Conservation (phyloP, 2,888 invertebrate genomes). For the Microplitis manilae region DNA sequence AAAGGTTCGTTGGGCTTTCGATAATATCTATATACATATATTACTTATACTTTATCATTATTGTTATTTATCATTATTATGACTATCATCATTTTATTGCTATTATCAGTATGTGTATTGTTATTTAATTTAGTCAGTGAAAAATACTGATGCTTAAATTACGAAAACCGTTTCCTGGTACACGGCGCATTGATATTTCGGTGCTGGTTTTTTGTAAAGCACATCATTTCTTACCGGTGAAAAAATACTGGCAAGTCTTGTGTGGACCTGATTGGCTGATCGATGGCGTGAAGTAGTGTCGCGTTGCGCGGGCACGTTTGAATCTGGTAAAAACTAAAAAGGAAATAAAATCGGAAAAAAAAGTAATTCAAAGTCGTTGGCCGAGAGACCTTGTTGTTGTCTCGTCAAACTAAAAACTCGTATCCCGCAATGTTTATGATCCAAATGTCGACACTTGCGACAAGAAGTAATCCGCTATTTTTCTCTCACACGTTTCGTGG, state of each 20-base stretch:
- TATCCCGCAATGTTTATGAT: constrained; percentile 46
- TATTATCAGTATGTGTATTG: no score
- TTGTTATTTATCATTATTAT: constrained; percentile 15
- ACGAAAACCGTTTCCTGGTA: neutral
- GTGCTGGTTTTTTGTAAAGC: no score
- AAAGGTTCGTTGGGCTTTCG: constrained; percentile 53
- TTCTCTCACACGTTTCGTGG: constrained; percentile 34
- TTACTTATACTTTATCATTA: constrained; percentile 14
- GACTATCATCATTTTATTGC: neutral
- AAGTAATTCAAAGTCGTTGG: neutral
- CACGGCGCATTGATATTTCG: no score
- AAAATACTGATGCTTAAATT: no score
- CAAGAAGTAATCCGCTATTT: constrained; percentile 44
- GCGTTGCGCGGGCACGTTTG: neutral
- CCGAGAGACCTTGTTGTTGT: constrained; percentile 20
- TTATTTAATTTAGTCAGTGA: neutral
- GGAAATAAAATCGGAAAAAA: neutral
- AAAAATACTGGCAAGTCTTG: no score
- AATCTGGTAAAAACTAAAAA: constrained; percentile 28
- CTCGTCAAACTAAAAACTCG: constrained; percentile 38
- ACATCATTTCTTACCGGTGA: no score
- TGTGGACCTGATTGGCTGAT: no score
- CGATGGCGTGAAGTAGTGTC: neutral
- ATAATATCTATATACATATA: constrained; percentile 47
- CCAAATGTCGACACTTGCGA: constrained; percentile 43